Evolutionary conservation across 2,797 vertebrate genomes (phyloP).

Genomic region (Arremon aurantiirostris): DNA sequence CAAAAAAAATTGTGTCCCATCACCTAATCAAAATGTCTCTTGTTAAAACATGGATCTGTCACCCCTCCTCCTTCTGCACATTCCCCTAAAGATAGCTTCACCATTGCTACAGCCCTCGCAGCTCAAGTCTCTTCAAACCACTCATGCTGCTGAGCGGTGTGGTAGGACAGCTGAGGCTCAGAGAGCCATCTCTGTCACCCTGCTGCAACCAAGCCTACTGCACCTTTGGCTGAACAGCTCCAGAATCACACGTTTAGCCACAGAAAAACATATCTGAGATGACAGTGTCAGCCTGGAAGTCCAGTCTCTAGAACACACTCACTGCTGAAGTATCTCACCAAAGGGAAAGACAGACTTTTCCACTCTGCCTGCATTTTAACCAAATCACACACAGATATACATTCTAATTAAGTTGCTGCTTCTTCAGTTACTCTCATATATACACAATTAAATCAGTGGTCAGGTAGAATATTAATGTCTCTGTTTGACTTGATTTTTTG

Average conservation of each 20-base stretch:
- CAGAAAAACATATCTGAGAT: not conserved
- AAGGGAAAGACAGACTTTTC: not conserved
- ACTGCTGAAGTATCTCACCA: not conserved
- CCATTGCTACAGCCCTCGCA: not conserved
- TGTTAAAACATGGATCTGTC: not conserved
- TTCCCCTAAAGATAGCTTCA: not conserved
- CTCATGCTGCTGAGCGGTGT: rapidly evolving
- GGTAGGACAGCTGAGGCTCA: rapidly evolving
- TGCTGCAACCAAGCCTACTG: not conserved
- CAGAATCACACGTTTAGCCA: rapidly evolving
- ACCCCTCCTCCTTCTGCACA: not conserved
- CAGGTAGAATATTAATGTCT: not conserved
- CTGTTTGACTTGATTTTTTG: not conserved
- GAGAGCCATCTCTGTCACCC: not conserved
- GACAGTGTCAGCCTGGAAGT: not conserved
- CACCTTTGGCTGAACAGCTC: not conserved
- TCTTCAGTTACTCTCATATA: not conserved
- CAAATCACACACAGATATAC: rapidly evolving
- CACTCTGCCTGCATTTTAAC: not conserved
- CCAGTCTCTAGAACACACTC: not conserved
- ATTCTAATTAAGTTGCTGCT: not conserved
- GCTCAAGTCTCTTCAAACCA: not conserved
- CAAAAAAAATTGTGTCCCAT: not conserved
- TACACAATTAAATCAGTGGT: not conserved
- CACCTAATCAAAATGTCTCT: not conserved